A percentile compares a stretch with the other conserved stretches of the same genome.
phyloP scores from a whole-genome alignment of 2,113 vertebrate genomes.

The Misgurnus mizolepis region DNA sequence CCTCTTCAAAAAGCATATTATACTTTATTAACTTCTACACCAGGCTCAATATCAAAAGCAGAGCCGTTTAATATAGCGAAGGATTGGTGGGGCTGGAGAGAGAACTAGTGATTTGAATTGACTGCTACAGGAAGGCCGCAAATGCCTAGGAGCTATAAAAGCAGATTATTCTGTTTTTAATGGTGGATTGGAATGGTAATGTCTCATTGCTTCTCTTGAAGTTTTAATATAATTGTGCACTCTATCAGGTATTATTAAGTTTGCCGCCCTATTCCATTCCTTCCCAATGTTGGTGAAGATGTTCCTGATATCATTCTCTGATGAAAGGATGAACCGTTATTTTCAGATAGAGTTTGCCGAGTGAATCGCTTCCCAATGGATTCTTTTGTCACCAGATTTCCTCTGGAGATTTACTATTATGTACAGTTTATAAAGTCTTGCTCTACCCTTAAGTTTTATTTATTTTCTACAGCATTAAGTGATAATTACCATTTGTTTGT shows the following conservation, averaged over 20 bases:
- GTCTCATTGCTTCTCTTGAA: conserved; percentile 28
- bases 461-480: neutral
- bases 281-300: neutral
- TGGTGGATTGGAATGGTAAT: conserved; percentile 39
- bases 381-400: too few relatives aligned
- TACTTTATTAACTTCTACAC: conserved; percentile 55
- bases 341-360: neutral
- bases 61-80: conserved; percentile 38
- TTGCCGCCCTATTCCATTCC: neutral
- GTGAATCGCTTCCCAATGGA: too few relatives aligned
- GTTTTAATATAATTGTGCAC: conserved; percentile 44
- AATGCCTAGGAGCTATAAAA: conserved; percentile 46
- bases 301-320: conserved; percentile 31
- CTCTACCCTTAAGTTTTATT: too few relatives aligned
- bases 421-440: too few relatives aligned
- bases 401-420: too few relatives aligned
- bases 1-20: conserved; percentile 51
- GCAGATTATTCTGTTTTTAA: conserved; percentile 44
- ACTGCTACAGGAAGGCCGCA: conserved; percentile 40
- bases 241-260: conserved; percentile 36
- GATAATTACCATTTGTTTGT: conserved; percentile 19
- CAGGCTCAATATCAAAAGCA: conserved; percentile 40
- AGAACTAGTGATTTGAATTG: conserved; percentile 49
- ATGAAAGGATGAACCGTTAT: neutral
- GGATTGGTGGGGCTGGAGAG: neutral